phyloP scores from a whole-genome alignment of 2,888 invertebrate genomes.

The Pterostichus niger region DNA sequence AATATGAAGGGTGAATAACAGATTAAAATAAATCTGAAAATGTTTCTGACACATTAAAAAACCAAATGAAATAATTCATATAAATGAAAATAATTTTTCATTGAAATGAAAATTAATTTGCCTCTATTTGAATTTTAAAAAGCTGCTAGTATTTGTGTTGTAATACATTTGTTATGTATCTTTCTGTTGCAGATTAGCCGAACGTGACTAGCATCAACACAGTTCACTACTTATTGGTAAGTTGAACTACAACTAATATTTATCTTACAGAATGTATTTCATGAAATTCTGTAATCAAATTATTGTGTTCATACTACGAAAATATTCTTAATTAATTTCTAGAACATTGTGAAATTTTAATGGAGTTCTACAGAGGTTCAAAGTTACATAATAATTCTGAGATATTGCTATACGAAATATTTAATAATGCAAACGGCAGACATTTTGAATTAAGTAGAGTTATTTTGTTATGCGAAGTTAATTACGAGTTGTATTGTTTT shows the following conservation, averaged over 20 bases:
- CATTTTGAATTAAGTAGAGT: conserved; percentile 48
- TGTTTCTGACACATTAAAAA: conserved; percentile 42
- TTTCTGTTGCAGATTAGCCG: conserved; percentile 18
- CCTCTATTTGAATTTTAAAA: neutral
- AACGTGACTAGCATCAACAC: neutral
- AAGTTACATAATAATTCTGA: conserved; percentile 62
- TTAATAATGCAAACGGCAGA: conserved; percentile 56
- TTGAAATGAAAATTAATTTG: conserved; percentile 39
- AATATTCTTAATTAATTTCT: conserved; percentile 62
- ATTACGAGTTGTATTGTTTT: conserved; percentile 56
- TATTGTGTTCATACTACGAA: conserved; percentile 57
- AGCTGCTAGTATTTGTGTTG: neutral
- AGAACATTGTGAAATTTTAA: conserved; percentile 65
- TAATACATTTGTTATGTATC: conserved; percentile 5
- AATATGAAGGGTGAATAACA: conserved; percentile 28
- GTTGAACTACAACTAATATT: conserved; percentile 70
- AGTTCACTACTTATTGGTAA: conserved; percentile 6
- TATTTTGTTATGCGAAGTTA: conserved; percentile 57
- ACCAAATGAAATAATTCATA: conserved; percentile 42
- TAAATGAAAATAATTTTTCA: conserved; percentile 28
- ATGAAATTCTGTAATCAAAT: conserved; percentile 72
- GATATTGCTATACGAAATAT: conserved; percentile 64
- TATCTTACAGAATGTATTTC: conserved; percentile 73
- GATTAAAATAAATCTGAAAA: conserved; percentile 25
- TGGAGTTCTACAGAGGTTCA: conserved; percentile 54